Percentiles rank a stretch among this genome's conserved stretches.
Conservation (phyloP, 2,113 vertebrate species). For the Spilogale gracilis region DNA sequence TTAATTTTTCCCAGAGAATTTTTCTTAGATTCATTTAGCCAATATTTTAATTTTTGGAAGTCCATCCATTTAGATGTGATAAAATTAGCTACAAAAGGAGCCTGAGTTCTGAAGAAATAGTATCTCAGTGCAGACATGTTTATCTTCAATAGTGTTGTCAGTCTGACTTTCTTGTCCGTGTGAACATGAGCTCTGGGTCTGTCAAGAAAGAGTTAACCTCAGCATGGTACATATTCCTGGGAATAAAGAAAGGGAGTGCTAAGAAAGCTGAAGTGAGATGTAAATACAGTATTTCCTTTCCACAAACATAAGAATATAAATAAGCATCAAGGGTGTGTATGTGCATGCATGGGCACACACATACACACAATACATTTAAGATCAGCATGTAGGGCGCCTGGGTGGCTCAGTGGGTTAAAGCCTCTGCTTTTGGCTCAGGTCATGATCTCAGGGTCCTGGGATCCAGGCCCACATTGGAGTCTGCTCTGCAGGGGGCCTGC, state of each 20-base stretch:
- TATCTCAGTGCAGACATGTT: slow-evolving; percentile 64
- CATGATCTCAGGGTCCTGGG: no score
- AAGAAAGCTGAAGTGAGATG: slow-evolving; percentile 57
- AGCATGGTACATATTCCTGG: neutral
- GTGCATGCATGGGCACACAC: neutral
- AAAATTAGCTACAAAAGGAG: slow-evolving; percentile 55
- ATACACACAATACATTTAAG: slow-evolving; percentile 72
- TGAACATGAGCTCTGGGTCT: slow-evolving; percentile 59
- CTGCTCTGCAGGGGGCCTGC: no score
- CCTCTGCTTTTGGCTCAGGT: no score
- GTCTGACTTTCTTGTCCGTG: slow-evolving; percentile 53
- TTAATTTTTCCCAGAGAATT: slow-evolving; percentile 75
- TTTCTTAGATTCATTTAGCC: slow-evolving; percentile 44
- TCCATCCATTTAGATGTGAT: slow-evolving; percentile 60
- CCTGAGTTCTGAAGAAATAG: slow-evolving; percentile 46
- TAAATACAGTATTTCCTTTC: slow-evolving; percentile 62
- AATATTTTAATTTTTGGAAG: slow-evolving; percentile 62
- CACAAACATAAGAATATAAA: slow-evolving; percentile 57
- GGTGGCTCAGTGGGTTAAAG: no score
- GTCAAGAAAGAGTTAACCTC: slow-evolving; percentile 78
- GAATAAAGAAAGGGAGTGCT: slow-evolving; percentile 62
- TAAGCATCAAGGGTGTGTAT: neutral
- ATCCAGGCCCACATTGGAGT: no score
- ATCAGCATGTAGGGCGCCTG: neutral
- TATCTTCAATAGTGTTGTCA: slow-evolving; percentile 65